Evolutionary conservation across 30 jellyfish, hydroid and myxozoan genomes (phyloP).

Genomic region (Catostylus mosaicus): DNA sequence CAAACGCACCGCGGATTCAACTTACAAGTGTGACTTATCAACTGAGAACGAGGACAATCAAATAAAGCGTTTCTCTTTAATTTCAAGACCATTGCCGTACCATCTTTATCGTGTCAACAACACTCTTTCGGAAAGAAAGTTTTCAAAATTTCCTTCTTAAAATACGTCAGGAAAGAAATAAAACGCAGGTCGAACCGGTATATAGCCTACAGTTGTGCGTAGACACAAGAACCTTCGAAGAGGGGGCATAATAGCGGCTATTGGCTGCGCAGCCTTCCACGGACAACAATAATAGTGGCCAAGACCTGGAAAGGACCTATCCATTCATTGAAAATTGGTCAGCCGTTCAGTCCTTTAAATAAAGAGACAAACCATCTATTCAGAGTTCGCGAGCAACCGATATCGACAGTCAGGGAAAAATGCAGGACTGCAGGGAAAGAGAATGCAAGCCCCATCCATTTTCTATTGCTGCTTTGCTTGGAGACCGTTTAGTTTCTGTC

Average conservation of each 20-base stretch:
- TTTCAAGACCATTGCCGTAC: constrained; percentile 10
- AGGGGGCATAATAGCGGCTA: not conserved
- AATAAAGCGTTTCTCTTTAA: constrained; percentile 11
- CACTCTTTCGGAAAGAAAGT: constrained; percentile 15
- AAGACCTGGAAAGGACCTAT: not conserved
- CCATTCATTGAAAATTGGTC: no score
- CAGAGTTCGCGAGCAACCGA: constrained; percentile 1
- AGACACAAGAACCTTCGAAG: not conserved
- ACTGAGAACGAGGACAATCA: constrained; percentile 46
- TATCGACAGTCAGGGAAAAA: not conserved
- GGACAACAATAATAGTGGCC: not conserved
- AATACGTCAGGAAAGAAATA: not conserved
- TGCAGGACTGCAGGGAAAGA: constrained; percentile 9
- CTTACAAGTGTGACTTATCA: constrained; percentile 62
- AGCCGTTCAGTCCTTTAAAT: no score
- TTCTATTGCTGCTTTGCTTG: constrained; percentile 58
- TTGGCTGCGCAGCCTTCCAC: not conserved
- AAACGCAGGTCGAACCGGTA: no score
- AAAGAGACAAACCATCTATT: no score
- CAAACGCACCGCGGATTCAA: constrained; percentile 61
- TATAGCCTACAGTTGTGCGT: not conserved
- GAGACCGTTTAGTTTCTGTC: constrained; percentile 8
- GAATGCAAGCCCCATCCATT: constrained; percentile 26
- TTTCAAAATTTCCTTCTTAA: constrained; percentile 9
- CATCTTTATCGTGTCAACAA: constrained; percentile 37